phyloP scores from a whole-genome alignment of 2,888 invertebrate species.

The Nemoura dubitans region DNA sequence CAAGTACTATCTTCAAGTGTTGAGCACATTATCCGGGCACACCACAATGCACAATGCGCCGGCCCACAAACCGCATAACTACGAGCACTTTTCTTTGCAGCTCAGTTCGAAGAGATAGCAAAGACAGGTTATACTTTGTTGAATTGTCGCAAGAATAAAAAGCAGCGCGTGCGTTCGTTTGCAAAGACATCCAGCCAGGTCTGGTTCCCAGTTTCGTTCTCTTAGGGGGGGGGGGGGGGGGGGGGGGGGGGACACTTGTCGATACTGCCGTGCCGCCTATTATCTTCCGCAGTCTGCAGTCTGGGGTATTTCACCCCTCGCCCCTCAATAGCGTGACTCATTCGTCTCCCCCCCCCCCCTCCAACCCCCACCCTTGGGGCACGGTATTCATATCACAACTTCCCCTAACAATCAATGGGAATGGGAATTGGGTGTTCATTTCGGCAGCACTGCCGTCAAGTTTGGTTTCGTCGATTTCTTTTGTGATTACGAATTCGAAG shows the following conservation, averaged over 20 bases:
- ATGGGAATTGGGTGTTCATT: background rate
- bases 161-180: background rate
- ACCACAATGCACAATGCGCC: background rate
- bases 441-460: background rate
- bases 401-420: constrained; percentile 4
- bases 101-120: too few relatives aligned
- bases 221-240: too few relatives aligned
- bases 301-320: background rate
- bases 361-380: background rate
- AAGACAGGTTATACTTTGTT: background rate
- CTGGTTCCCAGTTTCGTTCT: too few relatives aligned
- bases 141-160: background rate
- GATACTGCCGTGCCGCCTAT: background rate
- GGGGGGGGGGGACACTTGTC: background rate
- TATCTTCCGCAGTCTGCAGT: background rate
- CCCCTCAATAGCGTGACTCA: constrained; percentile 17
- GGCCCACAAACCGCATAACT: background rate
- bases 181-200: too few relatives aligned
- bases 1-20: background rate
- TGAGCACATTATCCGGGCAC: background rate
- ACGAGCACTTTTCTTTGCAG: background rate
- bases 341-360: background rate
- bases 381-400: background rate
- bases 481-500: background rate
- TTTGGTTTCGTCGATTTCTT: background rate